Conservation (phyloP, 92 coral and sea anemone genomes). For the Galaxea fascicularis region DNA sequence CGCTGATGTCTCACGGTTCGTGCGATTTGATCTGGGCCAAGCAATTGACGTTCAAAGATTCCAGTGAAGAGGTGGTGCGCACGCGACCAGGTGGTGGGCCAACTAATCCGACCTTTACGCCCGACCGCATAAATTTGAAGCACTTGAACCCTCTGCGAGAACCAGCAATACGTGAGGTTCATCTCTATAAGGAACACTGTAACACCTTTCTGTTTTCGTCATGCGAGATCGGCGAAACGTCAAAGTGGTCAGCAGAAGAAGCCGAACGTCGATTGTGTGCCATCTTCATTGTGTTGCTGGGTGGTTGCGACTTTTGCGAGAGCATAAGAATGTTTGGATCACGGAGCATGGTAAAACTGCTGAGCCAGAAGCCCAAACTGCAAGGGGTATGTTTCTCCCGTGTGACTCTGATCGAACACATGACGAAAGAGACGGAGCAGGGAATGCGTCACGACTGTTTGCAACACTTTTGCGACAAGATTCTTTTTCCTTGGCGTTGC, state of each 20-base stretch:
- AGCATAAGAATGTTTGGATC: neutral
- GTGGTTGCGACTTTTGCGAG: conserved; percentile 8
- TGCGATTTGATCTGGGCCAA: neutral
- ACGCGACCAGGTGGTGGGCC: neutral
- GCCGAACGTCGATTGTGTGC: neutral
- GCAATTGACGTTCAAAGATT: neutral
- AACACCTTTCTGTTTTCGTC: neutral
- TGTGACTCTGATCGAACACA: neutral
- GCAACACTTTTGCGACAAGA: neutral
- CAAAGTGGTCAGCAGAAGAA: neutral
- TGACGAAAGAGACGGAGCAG: neutral
- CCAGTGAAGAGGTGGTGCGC: neutral
- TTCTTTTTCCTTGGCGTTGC: conserved; percentile 22
- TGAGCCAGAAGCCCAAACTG: neutral
- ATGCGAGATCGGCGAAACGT: neutral
- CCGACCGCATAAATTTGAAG: neutral
- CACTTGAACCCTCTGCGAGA: neutral
- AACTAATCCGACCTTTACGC: neutral
- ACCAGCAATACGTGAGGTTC: neutral
- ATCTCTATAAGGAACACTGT: no score
- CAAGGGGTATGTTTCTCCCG: neutral
- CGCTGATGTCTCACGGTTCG: neutral
- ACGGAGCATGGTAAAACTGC: neutral
- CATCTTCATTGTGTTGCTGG: neutral
- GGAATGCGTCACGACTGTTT: conserved; percentile 1